Conservation (phyloP, 2,888 invertebrate genomes). For the Pheosia gnoma region DNA sequence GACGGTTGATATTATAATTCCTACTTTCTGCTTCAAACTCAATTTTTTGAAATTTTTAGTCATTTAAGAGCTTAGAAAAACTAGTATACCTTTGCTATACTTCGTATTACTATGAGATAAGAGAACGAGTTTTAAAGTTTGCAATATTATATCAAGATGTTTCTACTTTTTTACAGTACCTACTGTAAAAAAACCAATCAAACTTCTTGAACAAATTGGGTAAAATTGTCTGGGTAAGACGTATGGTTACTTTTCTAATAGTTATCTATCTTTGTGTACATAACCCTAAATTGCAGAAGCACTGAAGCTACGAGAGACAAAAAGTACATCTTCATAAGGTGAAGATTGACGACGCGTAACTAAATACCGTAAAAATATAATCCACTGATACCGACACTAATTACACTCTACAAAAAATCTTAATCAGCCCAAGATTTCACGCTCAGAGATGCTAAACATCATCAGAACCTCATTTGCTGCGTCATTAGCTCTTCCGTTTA, state of each 20-base stretch:
- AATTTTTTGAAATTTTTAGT: constrained; percentile 16
- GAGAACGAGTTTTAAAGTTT: background rate
- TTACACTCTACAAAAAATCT: background rate
- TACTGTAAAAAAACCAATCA: too few relatives aligned
- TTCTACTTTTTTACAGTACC: too few relatives aligned
- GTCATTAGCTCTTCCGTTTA: constrained; percentile 14
- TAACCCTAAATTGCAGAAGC: background rate
- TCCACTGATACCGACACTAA: background rate
- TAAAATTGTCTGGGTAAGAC: too few relatives aligned
- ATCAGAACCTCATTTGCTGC: constrained; percentile 22
- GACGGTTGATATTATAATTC: background rate
- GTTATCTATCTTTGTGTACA: too few relatives aligned
- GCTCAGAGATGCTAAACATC: constrained; percentile 10
- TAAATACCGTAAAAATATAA: constrained; percentile 1
- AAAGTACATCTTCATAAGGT: background rate
- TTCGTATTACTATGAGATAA: background rate
- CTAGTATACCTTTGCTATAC: background rate
- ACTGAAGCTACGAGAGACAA: background rate
- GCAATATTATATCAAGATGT: background rate
- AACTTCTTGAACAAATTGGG: background rate
- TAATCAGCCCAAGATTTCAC: constrained; percentile 8
- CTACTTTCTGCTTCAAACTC: constrained; percentile 24
- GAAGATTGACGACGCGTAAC: background rate
- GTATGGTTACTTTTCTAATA: too few relatives aligned
- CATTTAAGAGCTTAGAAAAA: constrained; percentile 18